Conservation (phyloP, 2,113 vertebrate genomes). For the Cygnus atratus region DNA sequence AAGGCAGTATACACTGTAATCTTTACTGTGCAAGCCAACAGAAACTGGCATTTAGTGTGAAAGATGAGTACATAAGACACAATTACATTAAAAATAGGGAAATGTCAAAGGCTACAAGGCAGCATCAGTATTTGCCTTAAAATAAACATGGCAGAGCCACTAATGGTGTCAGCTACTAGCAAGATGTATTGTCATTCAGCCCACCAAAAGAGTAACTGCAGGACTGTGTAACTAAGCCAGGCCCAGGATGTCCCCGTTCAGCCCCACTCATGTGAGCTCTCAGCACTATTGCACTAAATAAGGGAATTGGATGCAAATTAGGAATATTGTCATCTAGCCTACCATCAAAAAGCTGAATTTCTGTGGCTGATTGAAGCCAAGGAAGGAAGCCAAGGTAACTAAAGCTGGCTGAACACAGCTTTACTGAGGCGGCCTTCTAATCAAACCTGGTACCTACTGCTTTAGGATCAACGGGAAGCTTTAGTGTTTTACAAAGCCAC, state of each 20-base stretch:
- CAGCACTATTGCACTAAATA: background rate
- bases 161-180: background rate
- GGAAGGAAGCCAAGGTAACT: background rate
- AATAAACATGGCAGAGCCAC: background rate
- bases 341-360: background rate
- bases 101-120: background rate
- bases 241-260: background rate
- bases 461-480: background rate
- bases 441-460: background rate
- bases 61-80: background rate
- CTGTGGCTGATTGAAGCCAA: background rate
- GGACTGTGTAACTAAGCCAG: background rate
- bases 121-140: background rate
- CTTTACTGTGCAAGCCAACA: background rate
- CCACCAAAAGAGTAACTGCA: background rate
- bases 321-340: background rate
- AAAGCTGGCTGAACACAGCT: background rate
- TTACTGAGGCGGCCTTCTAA: background rate
- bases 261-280: background rate
- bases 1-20: background rate
- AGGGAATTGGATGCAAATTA: background rate
- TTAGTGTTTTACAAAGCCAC: background rate
- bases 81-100: background rate
- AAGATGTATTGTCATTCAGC: background rate
- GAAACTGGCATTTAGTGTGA: background rate